Evolutionary conservation across 2,797 vertebrate genomes (phyloP), one percentile per base, ranked within the genome.

Genomic region (Molossus molossus): DNA sequence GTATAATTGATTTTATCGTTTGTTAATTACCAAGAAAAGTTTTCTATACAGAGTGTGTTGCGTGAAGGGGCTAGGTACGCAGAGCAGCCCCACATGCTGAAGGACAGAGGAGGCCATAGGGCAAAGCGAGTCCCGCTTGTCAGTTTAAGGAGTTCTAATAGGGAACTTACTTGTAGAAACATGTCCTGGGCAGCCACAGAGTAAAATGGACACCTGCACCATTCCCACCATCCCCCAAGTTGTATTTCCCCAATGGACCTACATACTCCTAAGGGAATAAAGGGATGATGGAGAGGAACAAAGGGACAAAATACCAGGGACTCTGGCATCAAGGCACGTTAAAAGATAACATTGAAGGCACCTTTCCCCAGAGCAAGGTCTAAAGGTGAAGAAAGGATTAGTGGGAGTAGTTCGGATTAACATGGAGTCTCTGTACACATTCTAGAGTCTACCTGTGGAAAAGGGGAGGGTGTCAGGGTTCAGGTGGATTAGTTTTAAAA

Each of bases 1-100:
- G 14, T 93, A 45, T 73, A 75, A 48, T 79, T 94, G 76, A 75
- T 33, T 83, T 83, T 82, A 86, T 81, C 65, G 76, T 45, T 85
- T 87, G 33, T 72, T 60, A 72, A 62, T 94, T 85, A 45, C 57
- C 29, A 14, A 72, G 84, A n/a, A 60, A 48, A 27, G 40, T 76
- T 87, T 69, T 72, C 18, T 55, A 37, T 80, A 85, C 81, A 93
- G 50, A 58, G 45, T 75, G 53, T 76, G 60, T 64, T 64, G 48
- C 10, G 21, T 48, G 40, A 50, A 48, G 60, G 64, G 80, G 40
- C 60, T 45, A 4, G 2, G 1, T n/a, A 48, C 48, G 11, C 58
- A 82, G 60, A 83, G 80, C 18, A 50, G 40, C 27, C 40, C 80
- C 40, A 50, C 65, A 64, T 23, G 11, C 27, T 50, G 6, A 83